Evolutionary conservation across 2,797 vertebrate genomes (phyloP).

Genomic region (Silurus aristotelis): DNA sequence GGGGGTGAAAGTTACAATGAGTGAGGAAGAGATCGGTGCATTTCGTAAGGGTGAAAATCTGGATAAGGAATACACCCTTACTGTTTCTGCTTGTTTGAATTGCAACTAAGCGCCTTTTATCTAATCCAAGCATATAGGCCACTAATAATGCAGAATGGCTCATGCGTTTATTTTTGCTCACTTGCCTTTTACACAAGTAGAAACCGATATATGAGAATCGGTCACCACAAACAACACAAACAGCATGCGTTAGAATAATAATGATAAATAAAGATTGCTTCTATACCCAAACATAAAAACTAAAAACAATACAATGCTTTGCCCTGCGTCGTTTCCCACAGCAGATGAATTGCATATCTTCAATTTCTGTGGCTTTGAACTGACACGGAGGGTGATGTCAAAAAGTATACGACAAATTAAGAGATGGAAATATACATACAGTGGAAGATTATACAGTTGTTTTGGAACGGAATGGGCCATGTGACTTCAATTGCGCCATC

Average conservation of each 20-base stretch:
- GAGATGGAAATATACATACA: no score
- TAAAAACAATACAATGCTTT: no score
- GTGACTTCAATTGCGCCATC: no score
- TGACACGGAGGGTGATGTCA: no score
- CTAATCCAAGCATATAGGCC: conserved; percentile 77
- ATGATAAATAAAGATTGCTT: no score
- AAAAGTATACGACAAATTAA: no score
- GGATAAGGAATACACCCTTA: conserved; percentile 63
- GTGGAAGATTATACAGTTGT: no score
- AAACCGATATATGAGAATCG: conserved; percentile 91
- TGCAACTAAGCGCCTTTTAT: conserved; percentile 82
- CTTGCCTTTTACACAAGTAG: conserved; percentile 96
- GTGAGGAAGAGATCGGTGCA: conserved; percentile 17
- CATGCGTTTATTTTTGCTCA: conserved; percentile 91
- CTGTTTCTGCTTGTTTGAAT: conserved; percentile 70
- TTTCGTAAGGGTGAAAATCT: conserved; percentile 55
- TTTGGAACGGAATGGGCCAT: no score
- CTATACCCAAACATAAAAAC: no score
- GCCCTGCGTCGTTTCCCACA: no score
- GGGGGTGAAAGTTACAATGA: conserved; percentile 57
- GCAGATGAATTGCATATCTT: no score
- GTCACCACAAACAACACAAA: conserved; percentile 80
- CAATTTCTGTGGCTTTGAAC: no score
- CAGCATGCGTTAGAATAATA: conserved; percentile 75
- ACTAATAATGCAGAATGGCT: conserved; percentile 92